These are phyloP conservation scores for Apogon talboti DNA, from an alignment of 2,797 vertebrate genomes.

Conservation along the genomic window DNA sequence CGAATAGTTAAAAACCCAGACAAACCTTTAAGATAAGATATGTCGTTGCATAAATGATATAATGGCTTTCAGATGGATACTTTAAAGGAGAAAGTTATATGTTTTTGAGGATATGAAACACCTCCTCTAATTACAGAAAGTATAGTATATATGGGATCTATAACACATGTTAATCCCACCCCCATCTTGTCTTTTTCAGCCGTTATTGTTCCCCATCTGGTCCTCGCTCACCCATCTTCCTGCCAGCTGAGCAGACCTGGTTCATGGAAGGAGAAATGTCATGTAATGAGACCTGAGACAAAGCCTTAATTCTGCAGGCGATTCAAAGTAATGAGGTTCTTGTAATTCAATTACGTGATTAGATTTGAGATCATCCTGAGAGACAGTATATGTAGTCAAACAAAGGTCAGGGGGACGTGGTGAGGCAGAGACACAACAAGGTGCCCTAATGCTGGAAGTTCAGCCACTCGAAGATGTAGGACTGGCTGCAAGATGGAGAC, in stretches of 20 bases:
- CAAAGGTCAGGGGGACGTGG: constrained; percentile 51
- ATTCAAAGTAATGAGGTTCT: constrained; percentile 72
- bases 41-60: no score
- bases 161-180: no score
- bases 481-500: background rate
- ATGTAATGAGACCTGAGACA: constrained; percentile 66
- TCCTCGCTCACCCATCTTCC: background rate
- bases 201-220: constrained; percentile 9
- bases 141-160: no score
- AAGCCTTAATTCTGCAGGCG: constrained; percentile 62
- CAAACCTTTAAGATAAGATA: no score
- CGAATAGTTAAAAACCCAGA: no score
- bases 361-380: constrained; percentile 70
- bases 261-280: constrained; percentile 51
- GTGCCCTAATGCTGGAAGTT: background rate
- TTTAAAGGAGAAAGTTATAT: no score
- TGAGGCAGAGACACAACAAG: constrained; percentile 19
- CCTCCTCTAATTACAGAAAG: constrained; percentile 33
- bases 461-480: background rate
- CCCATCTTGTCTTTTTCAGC: no score
- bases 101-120: no score
- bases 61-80: no score
- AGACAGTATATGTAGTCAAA: constrained; percentile 51
- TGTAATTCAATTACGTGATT: constrained; percentile 79
- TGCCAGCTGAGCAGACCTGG: constrained; percentile 26